phyloP scores from a whole-genome alignment of 1,140 invertebrate genomes.

The Apolygus lucorum region DNA sequence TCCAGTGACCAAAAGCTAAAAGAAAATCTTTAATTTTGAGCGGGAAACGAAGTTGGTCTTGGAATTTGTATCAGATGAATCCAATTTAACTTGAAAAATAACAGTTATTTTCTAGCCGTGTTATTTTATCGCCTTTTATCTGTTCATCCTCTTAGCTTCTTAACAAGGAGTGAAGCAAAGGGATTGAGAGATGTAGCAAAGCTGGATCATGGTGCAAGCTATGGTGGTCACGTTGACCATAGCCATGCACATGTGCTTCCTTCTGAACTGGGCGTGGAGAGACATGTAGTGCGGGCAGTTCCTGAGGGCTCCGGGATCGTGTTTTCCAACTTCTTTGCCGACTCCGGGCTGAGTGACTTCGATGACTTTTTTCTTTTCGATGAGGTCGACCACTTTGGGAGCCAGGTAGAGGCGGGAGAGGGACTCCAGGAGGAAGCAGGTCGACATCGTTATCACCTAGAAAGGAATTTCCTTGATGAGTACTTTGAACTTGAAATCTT shows the following conservation, averaged over 20 bases:
- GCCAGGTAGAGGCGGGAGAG: conserved; percentile 58
- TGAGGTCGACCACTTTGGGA: conserved; percentile 53
- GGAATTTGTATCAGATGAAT: too few species aligned
- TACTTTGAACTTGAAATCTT: too few species aligned
- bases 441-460: conserved; percentile 54
- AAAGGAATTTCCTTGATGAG: too few species aligned
- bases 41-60: too few species aligned
- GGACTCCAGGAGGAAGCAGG: conserved; percentile 60
- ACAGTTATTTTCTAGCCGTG: too few species aligned
- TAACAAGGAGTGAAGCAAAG: conserved; percentile 5
- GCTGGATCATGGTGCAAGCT: conserved; percentile 57
- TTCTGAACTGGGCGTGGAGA: conserved; percentile 56
- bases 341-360: conserved; percentile 58
- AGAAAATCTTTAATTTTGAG: too few species aligned
- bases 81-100: too few species aligned
- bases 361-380: conserved; percentile 55
- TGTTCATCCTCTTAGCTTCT: too few species aligned
- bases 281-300: conserved; percentile 61
- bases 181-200: conserved; percentile 53
- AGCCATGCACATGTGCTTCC: conserved; percentile 57
- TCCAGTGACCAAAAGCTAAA: too few species aligned
- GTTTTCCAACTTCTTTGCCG: conserved; percentile 59
- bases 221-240: conserved; percentile 63
- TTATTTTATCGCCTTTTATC: too few species aligned
- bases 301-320: conserved; percentile 52